Evolutionary conservation across 2,113 vertebrate genomes (phyloP), one percentile per base, ranked within the genome.

Genomic region (Benitochromis conjunctus): DNA sequence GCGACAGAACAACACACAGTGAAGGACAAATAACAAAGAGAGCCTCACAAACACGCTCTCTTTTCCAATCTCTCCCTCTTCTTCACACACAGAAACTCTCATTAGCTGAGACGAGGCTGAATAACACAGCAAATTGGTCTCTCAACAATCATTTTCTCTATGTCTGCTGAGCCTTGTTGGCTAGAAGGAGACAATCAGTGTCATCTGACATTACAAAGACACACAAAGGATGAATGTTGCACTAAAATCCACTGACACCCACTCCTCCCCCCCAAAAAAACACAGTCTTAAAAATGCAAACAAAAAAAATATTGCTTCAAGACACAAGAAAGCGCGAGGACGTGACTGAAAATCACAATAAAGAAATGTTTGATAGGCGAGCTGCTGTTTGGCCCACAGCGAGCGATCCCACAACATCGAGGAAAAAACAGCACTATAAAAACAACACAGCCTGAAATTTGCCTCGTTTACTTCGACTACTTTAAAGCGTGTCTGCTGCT

Each of bases 101-200:
- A 90, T 89, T 87, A 91, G 43, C 41, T 48, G 13, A 29, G n/a
- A 80, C 9, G 41, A 51, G 53, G 64, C 71, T 57, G 85, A 87
- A 89, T 77, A 66, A 81, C 53, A 54, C 79, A 86, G 87, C 48
- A 89, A 86, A 86, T 58, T 84, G 60, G 78, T 80, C 83, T 91
- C 85, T 79, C 46, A 86, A 87, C 91, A 86, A 89, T 84, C 54
- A 2, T 79, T 76, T 64, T 87, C 91, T 89, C 54, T 81, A 9
- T 62, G 60, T 57, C 56, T 34, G 81, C 74, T 38, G 85, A 84
- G 71, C 51, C 31, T 62, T 5, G 54, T 38, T 58, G 82, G 38
- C n/a, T 57, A 41, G 21, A 34, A 83, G 64, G 76, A 88, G 77
- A 80, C 77, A 56, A 87, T 89, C 80, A 53, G 83, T 82, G 87